phyloP scores from a whole-genome alignment of 2,797 vertebrate genomes.

The Rhinophrynus dorsalis region DNA sequence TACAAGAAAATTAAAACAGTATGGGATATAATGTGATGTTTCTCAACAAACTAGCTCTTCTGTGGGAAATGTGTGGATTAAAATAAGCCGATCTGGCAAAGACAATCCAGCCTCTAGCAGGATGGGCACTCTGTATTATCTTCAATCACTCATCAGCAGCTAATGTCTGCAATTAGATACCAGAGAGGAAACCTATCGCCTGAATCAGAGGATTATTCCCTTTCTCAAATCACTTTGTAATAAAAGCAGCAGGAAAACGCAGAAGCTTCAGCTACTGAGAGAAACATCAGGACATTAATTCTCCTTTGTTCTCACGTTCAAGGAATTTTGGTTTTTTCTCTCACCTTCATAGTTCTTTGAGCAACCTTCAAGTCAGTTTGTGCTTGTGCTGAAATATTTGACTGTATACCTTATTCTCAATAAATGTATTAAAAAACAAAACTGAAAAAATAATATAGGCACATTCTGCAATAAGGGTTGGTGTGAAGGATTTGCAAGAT shows the following conservation, averaged over 20 bases:
- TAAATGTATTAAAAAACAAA: no score
- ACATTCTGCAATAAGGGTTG: no score
- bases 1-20: not conserved
- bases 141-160: slow-evolving; percentile 14
- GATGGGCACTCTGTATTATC: not conserved
- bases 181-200: not conserved
- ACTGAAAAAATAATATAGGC: no score
- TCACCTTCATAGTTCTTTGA: slow-evolving; percentile 1
- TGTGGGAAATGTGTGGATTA: slow-evolving; percentile 27
- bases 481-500: no score
- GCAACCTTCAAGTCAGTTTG: not conserved
- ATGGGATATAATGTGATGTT: not conserved
- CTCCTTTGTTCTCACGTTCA: not conserved
- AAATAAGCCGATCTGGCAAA: slow-evolving; percentile 16
- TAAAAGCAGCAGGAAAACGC: slow-evolving; percentile 25
- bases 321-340: not conserved
- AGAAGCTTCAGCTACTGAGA: not conserved
- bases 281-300: slow-evolving; percentile 25
- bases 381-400: no score
- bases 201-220: slow-evolving; percentile 24
- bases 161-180: slow-evolving; percentile 10
- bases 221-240: not conserved
- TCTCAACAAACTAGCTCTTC: not conserved
- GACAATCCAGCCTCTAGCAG: not conserved
- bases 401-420: no score